Evolutionary conservation across 1,140 invertebrate genomes (phyloP).

Genomic region (Trichogramma pretiosum): DNA sequence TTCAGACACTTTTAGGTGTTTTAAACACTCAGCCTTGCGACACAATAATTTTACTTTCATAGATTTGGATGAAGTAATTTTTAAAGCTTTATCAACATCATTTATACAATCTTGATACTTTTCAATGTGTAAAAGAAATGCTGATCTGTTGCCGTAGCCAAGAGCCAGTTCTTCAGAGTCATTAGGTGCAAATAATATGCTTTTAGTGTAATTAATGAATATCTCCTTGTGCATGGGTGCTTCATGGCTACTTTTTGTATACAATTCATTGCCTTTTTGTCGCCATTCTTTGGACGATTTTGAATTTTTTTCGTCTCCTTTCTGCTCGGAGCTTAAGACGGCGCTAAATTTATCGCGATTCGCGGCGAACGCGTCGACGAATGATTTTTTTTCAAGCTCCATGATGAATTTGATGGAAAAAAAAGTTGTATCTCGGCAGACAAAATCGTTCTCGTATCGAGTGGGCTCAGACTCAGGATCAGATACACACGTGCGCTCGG

Average conservation of each 20-base stretch:
- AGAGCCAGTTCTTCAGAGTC: conserved; percentile 50
- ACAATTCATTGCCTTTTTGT: conserved; percentile 7
- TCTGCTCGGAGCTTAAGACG: no score
- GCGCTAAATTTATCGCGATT: no score
- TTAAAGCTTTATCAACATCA: conserved; percentile 34
- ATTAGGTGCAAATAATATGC: conserved; percentile 49
- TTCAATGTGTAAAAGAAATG: conserved; percentile 53
- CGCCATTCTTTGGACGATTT: no score
- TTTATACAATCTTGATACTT: conserved; percentile 53
- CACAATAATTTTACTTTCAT: conserved; percentile 21
- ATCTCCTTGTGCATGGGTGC: not conserved
- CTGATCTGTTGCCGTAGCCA: conserved; percentile 62
- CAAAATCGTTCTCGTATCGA: no score
- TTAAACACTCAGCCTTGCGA: conserved; percentile 20
- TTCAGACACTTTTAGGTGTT: no score
- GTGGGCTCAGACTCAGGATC: no score
- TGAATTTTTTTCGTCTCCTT: no score
- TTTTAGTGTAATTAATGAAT: conserved; percentile 48
- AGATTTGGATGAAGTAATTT: not conserved
- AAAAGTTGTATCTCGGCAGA: no score
- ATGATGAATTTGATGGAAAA: no score
- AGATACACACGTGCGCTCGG: no score
- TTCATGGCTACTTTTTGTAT: not conserved
- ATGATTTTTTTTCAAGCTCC: no score
- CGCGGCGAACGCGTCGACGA: no score